Conservation (phyloP, 2,113 vertebrate species). For the Leucosticte australis region DNA sequence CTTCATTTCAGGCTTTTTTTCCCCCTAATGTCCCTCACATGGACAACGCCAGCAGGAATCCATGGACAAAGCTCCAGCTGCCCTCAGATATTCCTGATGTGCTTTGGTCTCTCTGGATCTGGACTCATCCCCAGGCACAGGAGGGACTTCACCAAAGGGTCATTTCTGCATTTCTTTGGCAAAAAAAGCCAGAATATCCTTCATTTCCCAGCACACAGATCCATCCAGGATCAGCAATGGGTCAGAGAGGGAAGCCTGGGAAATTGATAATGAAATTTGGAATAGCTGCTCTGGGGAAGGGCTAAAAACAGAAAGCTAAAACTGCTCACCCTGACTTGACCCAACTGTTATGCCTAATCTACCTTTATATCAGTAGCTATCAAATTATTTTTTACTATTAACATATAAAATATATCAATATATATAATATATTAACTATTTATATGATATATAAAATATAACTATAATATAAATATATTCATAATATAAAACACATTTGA, state of each 20-base stretch:
- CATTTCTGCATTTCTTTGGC: not conserved
- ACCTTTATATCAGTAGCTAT: not conserved
- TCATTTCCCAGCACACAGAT: not conserved
- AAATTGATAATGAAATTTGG: not conserved
- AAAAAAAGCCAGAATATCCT: not conserved
- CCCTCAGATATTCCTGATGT: not conserved
- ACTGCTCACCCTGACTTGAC: not conserved
- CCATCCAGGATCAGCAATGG: not conserved
- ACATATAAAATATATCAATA: not conserved
- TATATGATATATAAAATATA: no score
- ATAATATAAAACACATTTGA: not conserved
- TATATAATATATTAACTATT: no score
- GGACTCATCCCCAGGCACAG: not conserved
- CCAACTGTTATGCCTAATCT: no score
- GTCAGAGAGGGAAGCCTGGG: not conserved
- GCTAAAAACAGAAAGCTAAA: not conserved
- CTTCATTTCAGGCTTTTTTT: not conserved
- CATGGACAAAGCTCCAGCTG: not conserved
- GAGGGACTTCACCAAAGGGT: not conserved
- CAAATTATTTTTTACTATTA: not conserved
- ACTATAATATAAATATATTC: no score
- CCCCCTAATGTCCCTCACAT: not conserved
- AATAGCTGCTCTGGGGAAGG: not conserved
- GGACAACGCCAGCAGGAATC: not conserved
- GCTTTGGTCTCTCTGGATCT: no score